phyloP scores from a whole-genome alignment of 2,888 invertebrate species.

The Harpagoxenus sublaevis region DNA sequence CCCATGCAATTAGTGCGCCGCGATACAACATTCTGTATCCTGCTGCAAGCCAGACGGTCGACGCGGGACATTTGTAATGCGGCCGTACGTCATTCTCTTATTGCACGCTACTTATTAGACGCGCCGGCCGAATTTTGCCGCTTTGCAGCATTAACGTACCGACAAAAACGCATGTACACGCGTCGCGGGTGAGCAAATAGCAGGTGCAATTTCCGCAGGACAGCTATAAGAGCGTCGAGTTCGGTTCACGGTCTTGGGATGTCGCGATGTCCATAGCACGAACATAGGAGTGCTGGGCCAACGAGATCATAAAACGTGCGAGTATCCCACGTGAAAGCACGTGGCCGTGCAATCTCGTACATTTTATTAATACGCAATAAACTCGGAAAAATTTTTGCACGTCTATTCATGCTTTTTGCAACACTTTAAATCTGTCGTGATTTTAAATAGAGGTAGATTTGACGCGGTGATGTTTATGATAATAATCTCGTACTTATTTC shows the following conservation, averaged over 20 bases:
- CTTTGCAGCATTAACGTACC: conserved; percentile 42
- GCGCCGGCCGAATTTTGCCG: conserved; percentile 66
- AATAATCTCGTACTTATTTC: not conserved
- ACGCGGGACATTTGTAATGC: conserved; percentile 53
- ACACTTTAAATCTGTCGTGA: not conserved
- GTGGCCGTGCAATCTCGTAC: not conserved
- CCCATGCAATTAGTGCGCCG: conserved; percentile 60
- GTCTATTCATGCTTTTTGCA: not conserved
- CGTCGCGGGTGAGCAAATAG: conserved; percentile 2
- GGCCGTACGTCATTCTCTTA: conserved; percentile 63
- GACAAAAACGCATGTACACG: conserved; percentile 4
- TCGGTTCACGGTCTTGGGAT: conserved; percentile 34
- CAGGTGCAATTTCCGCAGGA: conserved; percentile 64
- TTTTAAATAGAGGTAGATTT: not conserved
- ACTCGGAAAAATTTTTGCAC: conserved; percentile 33
- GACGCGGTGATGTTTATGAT: not conserved
- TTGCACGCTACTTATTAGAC: conserved; percentile 65
- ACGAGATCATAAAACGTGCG: conserved; percentile 41
- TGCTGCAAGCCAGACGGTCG: conserved; percentile 30
- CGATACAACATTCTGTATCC: conserved; percentile 13
- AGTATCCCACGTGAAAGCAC: conserved; percentile 45
- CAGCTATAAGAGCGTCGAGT: conserved; percentile 62
- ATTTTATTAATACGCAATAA: conserved; percentile 49
- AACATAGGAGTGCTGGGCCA: conserved; percentile 37
- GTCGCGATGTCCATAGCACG: conserved; percentile 44